Evolutionary conservation across 2,113 vertebrate genomes (phyloP).

Genomic region (Trichomycterus rosablanca): DNA sequence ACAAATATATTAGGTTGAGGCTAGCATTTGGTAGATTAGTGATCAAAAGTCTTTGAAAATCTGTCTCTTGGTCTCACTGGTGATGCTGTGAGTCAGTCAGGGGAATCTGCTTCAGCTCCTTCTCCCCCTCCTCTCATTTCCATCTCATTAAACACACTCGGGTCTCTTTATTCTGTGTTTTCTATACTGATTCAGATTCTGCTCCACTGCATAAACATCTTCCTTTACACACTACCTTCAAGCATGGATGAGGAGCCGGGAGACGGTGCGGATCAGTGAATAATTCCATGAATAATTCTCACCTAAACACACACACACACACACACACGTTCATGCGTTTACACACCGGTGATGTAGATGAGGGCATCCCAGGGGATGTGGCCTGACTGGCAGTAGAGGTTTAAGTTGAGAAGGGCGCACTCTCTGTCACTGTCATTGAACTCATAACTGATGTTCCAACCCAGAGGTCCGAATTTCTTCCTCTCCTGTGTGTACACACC

Average conservation of each 20-base stretch:
- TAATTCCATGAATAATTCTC: constrained; percentile 23
- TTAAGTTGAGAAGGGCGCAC: constrained; percentile 75
- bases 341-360: constrained; percentile 66
- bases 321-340: constrained; percentile 20
- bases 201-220: constrained; percentile 1
- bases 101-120: too few relatives aligned
- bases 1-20: too few relatives aligned
- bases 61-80: too few relatives aligned
- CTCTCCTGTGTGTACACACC: constrained; percentile 64
- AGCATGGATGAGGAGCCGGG: constrained; percentile 3
- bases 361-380: constrained; percentile 71
- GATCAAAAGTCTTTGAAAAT: too few relatives aligned
- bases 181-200: background rate
- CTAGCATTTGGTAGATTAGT: too few relatives aligned
- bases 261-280: constrained; percentile 24
- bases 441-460: constrained; percentile 81
- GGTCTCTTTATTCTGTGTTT: background rate
- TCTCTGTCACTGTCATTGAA: constrained; percentile 80
- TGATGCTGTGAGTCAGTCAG: too few relatives aligned
- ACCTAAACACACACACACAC: constrained; percentile 10
- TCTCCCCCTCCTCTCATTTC: background rate
- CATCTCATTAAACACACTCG: constrained; percentile 1
- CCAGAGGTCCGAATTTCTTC: constrained; percentile 76
- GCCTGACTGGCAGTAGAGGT: constrained; percentile 70
- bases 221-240: background rate